These are phyloP conservation scores for Rhagonycha lutea DNA, from an alignment of 2,888 invertebrate genomes.

Conservation along the genomic window DNA sequence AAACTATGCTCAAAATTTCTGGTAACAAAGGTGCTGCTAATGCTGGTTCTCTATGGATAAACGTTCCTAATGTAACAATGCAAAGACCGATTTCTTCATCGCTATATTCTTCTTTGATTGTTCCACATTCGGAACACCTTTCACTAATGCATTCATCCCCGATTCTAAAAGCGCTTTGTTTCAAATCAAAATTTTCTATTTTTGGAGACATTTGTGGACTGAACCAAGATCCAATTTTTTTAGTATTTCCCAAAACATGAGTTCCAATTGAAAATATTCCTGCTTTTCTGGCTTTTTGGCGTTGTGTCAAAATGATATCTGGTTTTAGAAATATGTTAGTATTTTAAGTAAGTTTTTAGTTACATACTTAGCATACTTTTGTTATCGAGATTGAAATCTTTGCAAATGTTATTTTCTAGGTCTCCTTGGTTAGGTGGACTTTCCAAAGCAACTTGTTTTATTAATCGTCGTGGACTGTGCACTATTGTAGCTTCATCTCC, in stretches of 20 bases:
- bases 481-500: not conserved
- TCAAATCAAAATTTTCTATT: slow-evolving; percentile 52
- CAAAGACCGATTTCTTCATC: slow-evolving; percentile 96
- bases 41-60: slow-evolving; percentile 93
- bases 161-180: slow-evolving; percentile 66
- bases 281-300: slow-evolving; percentile 60
- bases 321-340: not conserved
- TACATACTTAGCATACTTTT: slow-evolving; percentile 41
- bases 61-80: slow-evolving; percentile 91
- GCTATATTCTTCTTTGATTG: slow-evolving; percentile 87
- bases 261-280: slow-evolving; percentile 60
- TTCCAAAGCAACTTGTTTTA: slow-evolving; percentile 73
- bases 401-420: slow-evolving; percentile 43
- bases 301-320: slow-evolving; percentile 53
- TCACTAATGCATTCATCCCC: slow-evolving; percentile 75
- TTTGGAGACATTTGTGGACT: slow-evolving; percentile 51
- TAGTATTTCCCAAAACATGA: slow-evolving; percentile 59
- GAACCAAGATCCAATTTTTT: slow-evolving; percentile 62
- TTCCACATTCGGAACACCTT: slow-evolving; percentile 89
- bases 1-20: slow-evolving; percentile 85
- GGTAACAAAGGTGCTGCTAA: slow-evolving; percentile 93
- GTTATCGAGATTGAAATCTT: slow-evolving; percentile 45
- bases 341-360: not conserved
- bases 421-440: slow-evolving; percentile 61
- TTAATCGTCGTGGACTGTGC: slow-evolving; percentile 67